Evolutionary conservation across 2,888 invertebrate genomes (phyloP), one percentile per base, ranked within the genome.

Genomic region (Tachystola acroxantha): DNA sequence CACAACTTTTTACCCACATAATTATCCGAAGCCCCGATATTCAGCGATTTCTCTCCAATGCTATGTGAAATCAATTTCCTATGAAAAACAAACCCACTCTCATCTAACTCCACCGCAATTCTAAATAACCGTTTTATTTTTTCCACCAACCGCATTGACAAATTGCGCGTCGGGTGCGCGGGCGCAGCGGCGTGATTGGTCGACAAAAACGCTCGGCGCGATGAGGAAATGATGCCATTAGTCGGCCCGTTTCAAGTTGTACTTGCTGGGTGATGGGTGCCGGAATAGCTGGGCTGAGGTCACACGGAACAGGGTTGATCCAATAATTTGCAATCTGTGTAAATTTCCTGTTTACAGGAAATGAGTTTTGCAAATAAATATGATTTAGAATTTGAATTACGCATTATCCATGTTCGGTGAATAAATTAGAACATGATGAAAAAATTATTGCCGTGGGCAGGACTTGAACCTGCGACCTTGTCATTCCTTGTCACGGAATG

Each of bases 161-260:
- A 64, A 64, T 65, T 62, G 53, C 51, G 39, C 38, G 16, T 28
- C 35, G 45, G 37, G 42, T 44, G 39, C 42, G 46, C 38, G 32
- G 40, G 41, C 47, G 42, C 39, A 30, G 39, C 39, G 39, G 39
- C 45, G 48, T 50, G 46, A 54, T 58, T 56, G 53, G 50, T 36
- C 36, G 42, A 46, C 57, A 65, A 56, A 62, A 62, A 45, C 36
- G 45, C 43, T 44, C 42, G 45, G 43, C 44, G 47, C 36, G 30
- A 53, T 53, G 45, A 53, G 50, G 52, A 49, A 59, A 57, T 49
- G 43, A 52, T 36, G 52, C 43, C 33, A 48, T 50, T 52, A 48
- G 48, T 35, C 32, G 40, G 36, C n/a, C 5, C 27, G 27, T 27
- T 40, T 36, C 43, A 39, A 19, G 32, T 39, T 31, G 25, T 27